A percentile compares a stretch with the other conserved stretches of the same genome.
These are phyloP conservation scores for Arctopsyche grandis DNA, from an alignment of 1,140 invertebrate species.

Conservation along the genomic window DNA sequence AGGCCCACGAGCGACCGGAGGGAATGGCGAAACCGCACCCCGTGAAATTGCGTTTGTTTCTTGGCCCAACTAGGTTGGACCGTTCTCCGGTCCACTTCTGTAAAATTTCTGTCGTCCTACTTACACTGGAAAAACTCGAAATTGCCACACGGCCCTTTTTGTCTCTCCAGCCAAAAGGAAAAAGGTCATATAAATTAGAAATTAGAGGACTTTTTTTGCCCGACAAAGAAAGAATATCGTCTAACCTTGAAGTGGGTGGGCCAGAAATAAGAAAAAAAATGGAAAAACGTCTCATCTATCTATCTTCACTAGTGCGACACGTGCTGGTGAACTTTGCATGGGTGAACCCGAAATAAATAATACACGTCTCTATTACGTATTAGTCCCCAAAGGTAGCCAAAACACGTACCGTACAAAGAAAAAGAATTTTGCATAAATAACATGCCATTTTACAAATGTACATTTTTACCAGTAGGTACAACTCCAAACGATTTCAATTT, in stretches of 20 bases:
- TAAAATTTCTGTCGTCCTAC: neutral
- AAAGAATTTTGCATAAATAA: no score
- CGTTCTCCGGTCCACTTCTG: neutral
- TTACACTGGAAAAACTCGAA: conserved; percentile 24
- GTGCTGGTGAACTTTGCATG: neutral
- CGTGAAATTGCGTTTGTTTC: conserved; percentile 50
- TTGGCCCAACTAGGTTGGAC: neutral
- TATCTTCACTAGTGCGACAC: neutral
- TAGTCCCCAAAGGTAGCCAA: conserved; percentile 9
- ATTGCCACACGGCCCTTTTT: conserved; percentile 18
- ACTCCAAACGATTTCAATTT: no score
- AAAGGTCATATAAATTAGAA: conserved; percentile 41
- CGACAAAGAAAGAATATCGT: neutral
- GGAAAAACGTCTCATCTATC: neutral
- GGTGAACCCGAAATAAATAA: conserved; percentile 1
- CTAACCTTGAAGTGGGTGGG: neutral
- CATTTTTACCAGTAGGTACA: no score
- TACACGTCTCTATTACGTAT: conserved; percentile 7
- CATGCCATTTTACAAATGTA: no score
- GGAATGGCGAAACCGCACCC: conserved; percentile 33
- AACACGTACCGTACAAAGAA: neutral
- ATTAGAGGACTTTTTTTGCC: conserved; percentile 15
- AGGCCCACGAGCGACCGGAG: neutral
- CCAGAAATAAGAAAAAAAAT: neutral
- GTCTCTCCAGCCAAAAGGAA: conserved; percentile 23